Conservation (phyloP, 92 coral and sea anemone genomes). For the Palythoa caribaeorum region DNA sequence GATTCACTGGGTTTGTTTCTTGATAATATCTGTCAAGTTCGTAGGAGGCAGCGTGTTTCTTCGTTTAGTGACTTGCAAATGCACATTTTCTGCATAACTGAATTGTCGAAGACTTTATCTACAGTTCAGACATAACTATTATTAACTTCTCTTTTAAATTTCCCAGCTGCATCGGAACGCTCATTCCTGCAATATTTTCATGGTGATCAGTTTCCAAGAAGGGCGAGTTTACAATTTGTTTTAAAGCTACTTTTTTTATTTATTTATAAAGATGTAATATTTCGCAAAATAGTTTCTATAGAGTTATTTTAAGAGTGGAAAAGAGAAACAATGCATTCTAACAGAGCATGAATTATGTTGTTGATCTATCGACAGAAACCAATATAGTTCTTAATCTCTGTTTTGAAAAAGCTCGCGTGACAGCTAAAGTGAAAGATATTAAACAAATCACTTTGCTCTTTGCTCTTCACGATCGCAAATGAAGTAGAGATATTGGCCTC, state of each 20-base stretch:
- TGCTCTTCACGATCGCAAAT: not conserved
- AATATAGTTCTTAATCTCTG: not conserved
- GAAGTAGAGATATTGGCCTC: not conserved
- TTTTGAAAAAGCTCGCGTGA: not conserved
- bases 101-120: not conserved
- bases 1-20: not conserved
- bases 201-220: not conserved
- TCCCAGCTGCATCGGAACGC: not conserved
- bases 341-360: not conserved
- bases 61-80: not conserved
- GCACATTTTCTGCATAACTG: not conserved
- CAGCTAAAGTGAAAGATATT: conserved; percentile 20
- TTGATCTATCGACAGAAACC: not conserved
- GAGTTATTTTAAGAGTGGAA: not conserved
- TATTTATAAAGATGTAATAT: not conserved
- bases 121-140: not conserved
- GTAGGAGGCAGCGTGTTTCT: not conserved
- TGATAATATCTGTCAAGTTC: conserved; percentile 9
- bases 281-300: not conserved
- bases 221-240: no score
- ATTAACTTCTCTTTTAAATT: conserved; percentile 13
- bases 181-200: not conserved
- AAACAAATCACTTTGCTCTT: not conserved
- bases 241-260: not conserved
- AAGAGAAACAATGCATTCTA: not conserved